phyloP scores from a whole-genome alignment of 2,113 vertebrate genomes.

The Uropsilus gracilis region DNA sequence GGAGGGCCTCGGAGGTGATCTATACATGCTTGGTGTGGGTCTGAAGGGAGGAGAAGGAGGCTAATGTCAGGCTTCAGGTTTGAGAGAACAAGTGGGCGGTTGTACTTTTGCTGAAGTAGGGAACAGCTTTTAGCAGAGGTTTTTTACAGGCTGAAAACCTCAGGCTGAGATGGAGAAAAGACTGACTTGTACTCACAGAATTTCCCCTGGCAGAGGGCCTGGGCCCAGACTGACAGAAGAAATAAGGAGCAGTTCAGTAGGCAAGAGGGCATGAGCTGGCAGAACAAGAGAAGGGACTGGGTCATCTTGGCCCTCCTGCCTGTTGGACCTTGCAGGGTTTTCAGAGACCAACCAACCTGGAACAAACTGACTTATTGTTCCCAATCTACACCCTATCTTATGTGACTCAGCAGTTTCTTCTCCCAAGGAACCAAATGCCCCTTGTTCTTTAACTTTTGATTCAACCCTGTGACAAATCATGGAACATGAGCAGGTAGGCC shows the following conservation, averaged over 20 bases:
- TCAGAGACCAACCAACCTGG: neutral
- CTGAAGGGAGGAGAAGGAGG: neutral
- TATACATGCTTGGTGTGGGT: neutral
- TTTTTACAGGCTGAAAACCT: neutral
- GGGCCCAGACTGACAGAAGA: neutral
- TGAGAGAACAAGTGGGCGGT: neutral
- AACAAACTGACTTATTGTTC: neutral
- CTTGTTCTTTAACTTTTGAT: neutral
- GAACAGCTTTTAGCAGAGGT: neutral
- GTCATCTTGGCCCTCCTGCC: rapidly evolving
- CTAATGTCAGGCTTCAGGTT: neutral
- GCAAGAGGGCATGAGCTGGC: neutral
- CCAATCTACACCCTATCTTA: rapidly evolving
- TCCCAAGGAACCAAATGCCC: neutral
- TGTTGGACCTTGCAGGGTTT: neutral
- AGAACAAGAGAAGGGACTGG: no score
- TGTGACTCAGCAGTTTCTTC: neutral
- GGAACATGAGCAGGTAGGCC: neutral
- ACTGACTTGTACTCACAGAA: neutral
- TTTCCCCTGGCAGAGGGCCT: neutral
- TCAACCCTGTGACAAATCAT: neutral
- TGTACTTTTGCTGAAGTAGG: neutral
- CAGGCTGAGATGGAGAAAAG: neutral
- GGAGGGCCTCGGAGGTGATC: neutral
- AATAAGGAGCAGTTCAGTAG: neutral